phyloP scores from a whole-genome alignment of 2,888 invertebrate genomes.

The Macropis europaea region DNA sequence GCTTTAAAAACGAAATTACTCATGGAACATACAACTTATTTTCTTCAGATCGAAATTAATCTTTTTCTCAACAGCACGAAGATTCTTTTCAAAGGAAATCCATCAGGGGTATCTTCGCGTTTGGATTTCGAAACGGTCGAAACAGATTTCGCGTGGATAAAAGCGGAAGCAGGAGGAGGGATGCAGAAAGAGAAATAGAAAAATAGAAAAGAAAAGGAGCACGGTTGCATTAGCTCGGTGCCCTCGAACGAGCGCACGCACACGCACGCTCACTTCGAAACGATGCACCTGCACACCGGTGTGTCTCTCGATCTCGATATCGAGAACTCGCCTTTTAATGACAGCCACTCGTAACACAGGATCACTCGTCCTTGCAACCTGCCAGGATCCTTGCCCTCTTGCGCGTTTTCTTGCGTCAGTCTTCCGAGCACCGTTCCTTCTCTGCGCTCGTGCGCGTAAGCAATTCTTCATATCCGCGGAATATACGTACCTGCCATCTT shows the following conservation, averaged over 20 bases:
- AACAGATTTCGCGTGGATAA: no score
- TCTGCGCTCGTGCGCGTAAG: constrained; percentile 1
- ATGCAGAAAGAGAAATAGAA: neutral
- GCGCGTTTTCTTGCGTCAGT: constrained; percentile 59
- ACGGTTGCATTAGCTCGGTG: neutral
- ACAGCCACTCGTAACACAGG: constrained; percentile 68
- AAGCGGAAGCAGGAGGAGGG: neutral
- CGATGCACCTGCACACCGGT: constrained; percentile 43
- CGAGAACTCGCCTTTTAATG: constrained; percentile 68
- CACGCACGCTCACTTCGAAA: constrained; percentile 26
- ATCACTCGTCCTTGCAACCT: constrained; percentile 76
- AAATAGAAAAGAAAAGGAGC: neutral
- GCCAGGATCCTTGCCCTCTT: constrained; percentile 77
- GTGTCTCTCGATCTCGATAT: constrained; percentile 62
- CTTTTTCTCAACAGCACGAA: no score
- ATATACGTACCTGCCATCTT: constrained; percentile 21
- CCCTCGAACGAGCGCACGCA: neutral
- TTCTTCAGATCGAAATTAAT: no score
- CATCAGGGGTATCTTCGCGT: no score
- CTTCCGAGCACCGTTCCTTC: constrained; percentile 44
- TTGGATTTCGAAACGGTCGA: no score
- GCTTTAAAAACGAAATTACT: no score
- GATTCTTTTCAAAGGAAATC: no score
- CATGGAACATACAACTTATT: no score
- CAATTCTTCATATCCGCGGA: constrained; percentile 26